These are phyloP conservation scores for Anguilla japonica DNA, from an alignment of 2,113 vertebrate species.

Conservation along the genomic window DNA sequence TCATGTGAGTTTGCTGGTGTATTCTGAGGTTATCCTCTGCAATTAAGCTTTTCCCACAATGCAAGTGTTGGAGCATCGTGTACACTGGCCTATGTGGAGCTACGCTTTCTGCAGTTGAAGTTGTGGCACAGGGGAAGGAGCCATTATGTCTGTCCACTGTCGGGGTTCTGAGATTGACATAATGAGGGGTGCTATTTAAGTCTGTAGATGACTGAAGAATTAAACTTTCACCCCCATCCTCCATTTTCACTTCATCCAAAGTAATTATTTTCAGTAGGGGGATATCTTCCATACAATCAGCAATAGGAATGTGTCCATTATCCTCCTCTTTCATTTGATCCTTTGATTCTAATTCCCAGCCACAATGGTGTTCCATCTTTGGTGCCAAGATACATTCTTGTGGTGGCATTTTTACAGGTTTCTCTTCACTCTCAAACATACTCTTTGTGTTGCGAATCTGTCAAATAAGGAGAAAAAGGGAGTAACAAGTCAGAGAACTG, in stretches of 20 bases:
- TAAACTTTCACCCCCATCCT: background rate
- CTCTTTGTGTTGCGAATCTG: background rate
- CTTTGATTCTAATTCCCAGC: background rate
- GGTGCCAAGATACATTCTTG: background rate
- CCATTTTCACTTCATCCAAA: background rate
- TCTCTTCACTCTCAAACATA: background rate
- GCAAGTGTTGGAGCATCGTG: background rate
- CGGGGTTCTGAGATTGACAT: background rate
- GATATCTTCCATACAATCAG: background rate
- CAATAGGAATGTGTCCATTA: background rate
- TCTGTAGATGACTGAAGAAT: background rate
- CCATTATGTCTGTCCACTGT: background rate
- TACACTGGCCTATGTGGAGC: no score
- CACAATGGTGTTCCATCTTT: background rate
- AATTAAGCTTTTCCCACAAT: background rate
- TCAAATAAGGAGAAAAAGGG: background rate
- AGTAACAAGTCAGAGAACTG: background rate
- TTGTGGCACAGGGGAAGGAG: background rate
- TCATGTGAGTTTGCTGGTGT: background rate
- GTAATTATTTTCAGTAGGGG: conserved; percentile 10
- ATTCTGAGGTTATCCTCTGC: background rate
- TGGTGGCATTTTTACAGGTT: background rate
- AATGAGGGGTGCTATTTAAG: background rate
- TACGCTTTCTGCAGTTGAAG: background rate
- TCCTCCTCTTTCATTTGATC: background rate